Evolutionary conservation across 2,888 invertebrate genomes (phyloP).

Genomic region (Ditula angustiorana): DNA sequence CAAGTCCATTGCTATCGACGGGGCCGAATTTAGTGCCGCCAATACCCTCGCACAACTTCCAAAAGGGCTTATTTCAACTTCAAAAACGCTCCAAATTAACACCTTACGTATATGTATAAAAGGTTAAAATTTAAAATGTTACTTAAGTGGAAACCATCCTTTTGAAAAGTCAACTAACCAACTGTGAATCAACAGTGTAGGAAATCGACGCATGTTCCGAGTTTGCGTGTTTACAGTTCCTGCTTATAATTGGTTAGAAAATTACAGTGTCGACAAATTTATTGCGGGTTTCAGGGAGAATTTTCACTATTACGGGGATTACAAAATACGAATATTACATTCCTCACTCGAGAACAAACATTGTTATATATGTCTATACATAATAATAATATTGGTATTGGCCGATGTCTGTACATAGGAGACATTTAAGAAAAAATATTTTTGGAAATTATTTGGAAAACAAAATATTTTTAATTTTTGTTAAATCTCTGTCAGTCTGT

Average conservation of each 20-base stretch:
- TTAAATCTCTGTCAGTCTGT: too few species aligned
- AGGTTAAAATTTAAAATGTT: background rate
- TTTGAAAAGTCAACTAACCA: background rate
- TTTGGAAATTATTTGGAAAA: too few species aligned
- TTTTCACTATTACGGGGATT: too few species aligned
- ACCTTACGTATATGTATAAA: background rate
- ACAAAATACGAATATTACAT: too few species aligned
- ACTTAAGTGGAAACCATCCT: background rate
- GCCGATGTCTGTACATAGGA: too few species aligned
- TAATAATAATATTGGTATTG: too few species aligned
- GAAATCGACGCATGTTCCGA: background rate
- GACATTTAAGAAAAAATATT: too few species aligned
- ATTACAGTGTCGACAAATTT: background rate
- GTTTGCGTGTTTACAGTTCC: background rate
- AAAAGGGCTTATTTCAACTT: background rate
- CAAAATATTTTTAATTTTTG: too few species aligned
- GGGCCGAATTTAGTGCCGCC: conserved; percentile 54
- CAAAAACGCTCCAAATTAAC: background rate
- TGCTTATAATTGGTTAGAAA: conserved; percentile 1
- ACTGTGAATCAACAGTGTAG: conserved; percentile 1
- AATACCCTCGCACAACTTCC: background rate
- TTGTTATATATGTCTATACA: too few species aligned
- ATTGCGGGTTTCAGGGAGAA: too few species aligned
- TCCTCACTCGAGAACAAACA: too few species aligned
- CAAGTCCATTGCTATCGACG: conserved; percentile 68